Base-by-base conservation (phyloP, 2,888 invertebrate genomes). In the Synanthedon andrenaeformis region DNA sequence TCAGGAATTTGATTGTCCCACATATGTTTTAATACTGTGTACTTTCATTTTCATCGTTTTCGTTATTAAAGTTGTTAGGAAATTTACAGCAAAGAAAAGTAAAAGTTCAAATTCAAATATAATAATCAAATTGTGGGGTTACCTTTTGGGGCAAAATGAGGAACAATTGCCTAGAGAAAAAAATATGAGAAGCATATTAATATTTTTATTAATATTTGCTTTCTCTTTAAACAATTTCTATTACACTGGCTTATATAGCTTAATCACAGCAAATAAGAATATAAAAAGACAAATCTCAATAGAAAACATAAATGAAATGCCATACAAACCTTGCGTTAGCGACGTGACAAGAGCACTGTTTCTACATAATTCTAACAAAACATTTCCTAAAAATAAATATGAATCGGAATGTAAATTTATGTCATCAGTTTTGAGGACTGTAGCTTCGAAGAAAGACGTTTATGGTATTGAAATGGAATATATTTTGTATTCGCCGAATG, bases 191-290 rank as follows among this genome's bases (percentile, higher is more conserved):
- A 54, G 58, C 0, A 56, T 81, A 8, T 62, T 76, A 23, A 53
- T 75, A 23, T 62, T 61, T 53, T 82, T 82, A 82, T 64, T 78
- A 56, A 72, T 74, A 70, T 82, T 77, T 42, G 70, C 79, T 45
- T 82, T 74, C 57, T 79, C 72, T 51, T 69, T 82, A 11, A 61
- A 58, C 3, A 78, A 63, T 56, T 81, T 83, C 59, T 83, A 81
- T 55, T 76, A 70, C 51, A 77, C 79, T 4, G 69, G 72, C 12
- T 59, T 79, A 23, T 74, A 69, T 54, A 75, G 76, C 59, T 66
- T 79, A 48, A 61, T 76, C 41, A 69, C 77, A n/a, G 62, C 67
- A 12, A 66, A 70, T 13, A 42, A 48, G 3, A 49, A 42, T 2
- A 54, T 54, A 42, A 54, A 54, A 10, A 57, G 12, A 35, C 62